Evolutionary conservation across 2,113 vertebrate genomes (phyloP).

Genomic region (Psittacara wagleri): DNA sequence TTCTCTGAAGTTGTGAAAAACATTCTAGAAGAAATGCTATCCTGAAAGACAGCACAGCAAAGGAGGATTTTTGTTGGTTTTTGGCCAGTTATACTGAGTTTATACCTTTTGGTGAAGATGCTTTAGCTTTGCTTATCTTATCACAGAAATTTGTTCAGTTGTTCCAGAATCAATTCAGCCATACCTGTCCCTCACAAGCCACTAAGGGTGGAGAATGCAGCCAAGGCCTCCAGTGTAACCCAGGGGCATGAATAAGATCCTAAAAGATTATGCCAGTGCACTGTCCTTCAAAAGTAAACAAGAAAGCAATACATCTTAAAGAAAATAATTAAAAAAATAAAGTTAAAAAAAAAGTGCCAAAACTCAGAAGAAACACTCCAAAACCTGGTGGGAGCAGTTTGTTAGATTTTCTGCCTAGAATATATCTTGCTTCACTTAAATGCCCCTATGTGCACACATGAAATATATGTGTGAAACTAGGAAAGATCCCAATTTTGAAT

Average conservation of each 20-base stretch:
- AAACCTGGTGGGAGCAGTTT: not conserved
- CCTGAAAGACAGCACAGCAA: not conserved
- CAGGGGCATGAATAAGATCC: not conserved
- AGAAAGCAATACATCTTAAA: not conserved
- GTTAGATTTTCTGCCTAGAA: not conserved
- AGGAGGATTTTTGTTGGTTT: not conserved
- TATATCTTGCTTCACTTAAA: not conserved
- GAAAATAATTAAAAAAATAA: not conserved
- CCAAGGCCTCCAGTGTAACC: not conserved
- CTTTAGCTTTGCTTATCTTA: not conserved
- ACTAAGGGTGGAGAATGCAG: not conserved
- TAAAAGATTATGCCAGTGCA: not conserved
- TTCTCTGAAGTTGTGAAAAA: not conserved
- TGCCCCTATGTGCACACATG: not conserved
- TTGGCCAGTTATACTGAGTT: not conserved
- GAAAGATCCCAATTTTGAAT: not conserved
- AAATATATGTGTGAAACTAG: not conserved
- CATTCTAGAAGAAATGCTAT: not conserved
- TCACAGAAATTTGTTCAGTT: not conserved
- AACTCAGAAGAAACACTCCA: not conserved
- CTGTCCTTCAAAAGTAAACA: not conserved
- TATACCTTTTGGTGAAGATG: not conserved
- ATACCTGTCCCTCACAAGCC: not conserved
- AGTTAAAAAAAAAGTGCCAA: too few relatives aligned
- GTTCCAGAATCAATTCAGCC: not conserved